These are phyloP conservation scores for Balaenoptera acutorostrata DNA, from an alignment of 2,113 vertebrate species.

Conservation along the genomic window DNA sequence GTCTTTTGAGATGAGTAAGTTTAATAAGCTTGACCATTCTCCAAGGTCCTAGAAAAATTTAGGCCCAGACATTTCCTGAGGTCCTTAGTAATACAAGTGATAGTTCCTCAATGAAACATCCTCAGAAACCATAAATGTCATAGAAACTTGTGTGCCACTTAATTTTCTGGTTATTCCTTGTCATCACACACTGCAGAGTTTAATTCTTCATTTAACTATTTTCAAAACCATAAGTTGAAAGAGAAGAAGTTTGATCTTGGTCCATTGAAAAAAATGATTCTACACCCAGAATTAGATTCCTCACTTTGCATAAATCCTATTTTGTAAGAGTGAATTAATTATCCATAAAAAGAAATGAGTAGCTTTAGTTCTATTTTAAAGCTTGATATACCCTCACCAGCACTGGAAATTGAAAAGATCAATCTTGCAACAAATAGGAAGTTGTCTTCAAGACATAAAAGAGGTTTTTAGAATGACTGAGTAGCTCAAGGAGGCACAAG, in stretches of 20 bases:
- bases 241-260: conserved; percentile 61
- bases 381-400: conserved; percentile 66
- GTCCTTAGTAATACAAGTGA: not conserved
- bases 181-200: conserved; percentile 42
- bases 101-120: not conserved
- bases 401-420: conserved; percentile 78
- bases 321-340: conserved; percentile 76
- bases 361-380: conserved; percentile 74
- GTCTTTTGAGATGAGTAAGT: conserved; percentile 26
- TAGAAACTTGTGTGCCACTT: not conserved
- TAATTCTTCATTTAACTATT: conserved; percentile 47
- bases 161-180: conserved; percentile 43
- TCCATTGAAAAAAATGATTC: conserved; percentile 58
- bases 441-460: conserved; percentile 65
- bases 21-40: not conserved
- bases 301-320: conserved; percentile 75
- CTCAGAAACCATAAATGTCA: conserved; percentile 1
- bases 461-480: conserved; percentile 64
- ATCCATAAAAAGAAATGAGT: conserved; percentile 74
- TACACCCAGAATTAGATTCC: conserved; percentile 58
- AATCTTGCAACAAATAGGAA: conserved; percentile 76
- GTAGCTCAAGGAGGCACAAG: not conserved
- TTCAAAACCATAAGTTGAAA: conserved; percentile 46
- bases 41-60: not conserved
- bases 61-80: not conserved